Conservation (phyloP, 2,797 vertebrate species). For the Mormyrops attenuatus region DNA sequence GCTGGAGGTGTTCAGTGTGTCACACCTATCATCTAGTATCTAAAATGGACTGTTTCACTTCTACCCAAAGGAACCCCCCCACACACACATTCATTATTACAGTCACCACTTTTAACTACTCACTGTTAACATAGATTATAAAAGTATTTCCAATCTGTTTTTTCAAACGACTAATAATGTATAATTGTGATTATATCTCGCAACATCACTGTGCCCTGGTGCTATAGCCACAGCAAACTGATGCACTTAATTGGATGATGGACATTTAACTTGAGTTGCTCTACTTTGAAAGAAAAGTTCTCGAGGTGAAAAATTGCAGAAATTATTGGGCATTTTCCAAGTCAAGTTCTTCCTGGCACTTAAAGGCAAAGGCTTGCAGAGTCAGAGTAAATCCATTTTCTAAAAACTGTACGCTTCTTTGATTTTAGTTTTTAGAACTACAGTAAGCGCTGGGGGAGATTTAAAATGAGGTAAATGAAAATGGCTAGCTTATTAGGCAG, state of each 20-base stretch:
- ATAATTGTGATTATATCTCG: background rate
- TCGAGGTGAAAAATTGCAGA: background rate
- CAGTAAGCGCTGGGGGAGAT: background rate
- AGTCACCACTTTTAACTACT: background rate
- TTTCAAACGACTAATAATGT: background rate
- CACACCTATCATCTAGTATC: background rate
- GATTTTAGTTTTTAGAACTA: background rate
- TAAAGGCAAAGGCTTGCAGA: background rate
- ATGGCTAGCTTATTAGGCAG: background rate
- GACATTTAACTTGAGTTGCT: background rate
- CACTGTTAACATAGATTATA: background rate
- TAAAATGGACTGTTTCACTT: background rate
- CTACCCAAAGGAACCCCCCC: background rate
- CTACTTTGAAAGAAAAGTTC: background rate
- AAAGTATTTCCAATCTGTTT: background rate
- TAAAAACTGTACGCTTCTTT: background rate
- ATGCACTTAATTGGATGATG: background rate
- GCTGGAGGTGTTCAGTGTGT: background rate
- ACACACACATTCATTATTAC: background rate
- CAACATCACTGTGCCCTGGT: background rate
- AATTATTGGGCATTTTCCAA: background rate
- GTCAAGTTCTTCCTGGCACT: background rate
- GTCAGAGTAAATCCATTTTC: background rate
- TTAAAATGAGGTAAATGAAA: background rate
- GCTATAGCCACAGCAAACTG: background rate